Evolutionary conservation across 2,113 vertebrate genomes (phyloP).

Genomic region (Nestor notabilis): DNA sequence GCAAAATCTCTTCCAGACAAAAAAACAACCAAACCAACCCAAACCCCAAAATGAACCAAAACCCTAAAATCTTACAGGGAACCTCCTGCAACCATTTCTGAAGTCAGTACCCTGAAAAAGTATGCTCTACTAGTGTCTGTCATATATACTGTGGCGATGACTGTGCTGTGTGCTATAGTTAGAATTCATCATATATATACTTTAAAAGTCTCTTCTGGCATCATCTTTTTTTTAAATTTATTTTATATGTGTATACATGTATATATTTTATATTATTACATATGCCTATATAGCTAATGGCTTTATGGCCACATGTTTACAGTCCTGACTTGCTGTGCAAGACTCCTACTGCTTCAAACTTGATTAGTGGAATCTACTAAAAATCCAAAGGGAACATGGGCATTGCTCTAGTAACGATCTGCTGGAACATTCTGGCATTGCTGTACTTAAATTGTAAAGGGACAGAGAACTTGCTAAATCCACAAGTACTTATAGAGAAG

Average conservation of each 20-base stretch:
- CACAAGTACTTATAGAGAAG: background rate
- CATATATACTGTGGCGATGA: background rate
- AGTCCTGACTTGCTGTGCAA: background rate
- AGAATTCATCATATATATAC: background rate
- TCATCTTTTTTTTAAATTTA: background rate
- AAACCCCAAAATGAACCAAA: background rate
- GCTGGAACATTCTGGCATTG: background rate
- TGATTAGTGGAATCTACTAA: background rate
- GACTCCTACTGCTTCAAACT: background rate
- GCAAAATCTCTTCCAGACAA: background rate
- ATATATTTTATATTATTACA: background rate
- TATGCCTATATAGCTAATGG: background rate
- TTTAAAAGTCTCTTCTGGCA: background rate
- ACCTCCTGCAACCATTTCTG: background rate
- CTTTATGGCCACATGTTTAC: background rate
- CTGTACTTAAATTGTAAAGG: background rate
- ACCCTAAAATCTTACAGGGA: background rate
- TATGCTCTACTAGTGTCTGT: background rate
- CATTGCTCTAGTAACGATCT: background rate
- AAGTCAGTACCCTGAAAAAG: background rate
- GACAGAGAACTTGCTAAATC: background rate
- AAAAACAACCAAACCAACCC: background rate
- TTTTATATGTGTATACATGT: background rate
- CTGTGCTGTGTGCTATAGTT: background rate
- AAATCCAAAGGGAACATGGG: background rate